These are phyloP conservation scores for Caranx melampygus DNA, from an alignment of 2,113 vertebrate species.

Conservation along the genomic window DNA sequence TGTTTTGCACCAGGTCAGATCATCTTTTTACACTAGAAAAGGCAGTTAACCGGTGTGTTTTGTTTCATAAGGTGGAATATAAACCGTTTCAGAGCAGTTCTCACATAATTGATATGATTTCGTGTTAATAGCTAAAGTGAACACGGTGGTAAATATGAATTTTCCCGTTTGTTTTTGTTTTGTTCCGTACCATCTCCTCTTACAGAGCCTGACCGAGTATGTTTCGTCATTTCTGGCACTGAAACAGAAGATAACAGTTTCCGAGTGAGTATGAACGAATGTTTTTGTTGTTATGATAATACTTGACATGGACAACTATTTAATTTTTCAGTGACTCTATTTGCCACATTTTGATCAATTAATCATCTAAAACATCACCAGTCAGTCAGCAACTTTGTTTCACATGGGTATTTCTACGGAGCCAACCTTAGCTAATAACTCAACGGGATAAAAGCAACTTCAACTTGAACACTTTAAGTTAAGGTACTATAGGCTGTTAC, in stretches of 20 bases:
- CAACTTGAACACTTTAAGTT: not conserved
- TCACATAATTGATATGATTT: not conserved
- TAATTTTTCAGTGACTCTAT: no score
- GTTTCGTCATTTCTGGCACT: slow-evolving; percentile 92
- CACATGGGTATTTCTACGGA: not conserved
- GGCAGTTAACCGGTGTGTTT: no score
- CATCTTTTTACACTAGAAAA: not conserved
- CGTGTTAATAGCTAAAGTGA: not conserved
- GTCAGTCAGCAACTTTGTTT: not conserved
- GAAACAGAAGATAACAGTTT: slow-evolving; percentile 93
- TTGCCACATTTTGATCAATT: not conserved
- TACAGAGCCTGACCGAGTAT: slow-evolving; percentile 93
- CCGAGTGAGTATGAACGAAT: slow-evolving; percentile 88
- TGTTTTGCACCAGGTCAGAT: slow-evolving; percentile 87
- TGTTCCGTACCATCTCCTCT: not conserved
- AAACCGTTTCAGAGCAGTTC: not conserved
- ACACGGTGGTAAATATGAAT: not conserved
- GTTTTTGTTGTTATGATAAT: not conserved
- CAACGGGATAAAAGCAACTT: not conserved
- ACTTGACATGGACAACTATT: not conserved
- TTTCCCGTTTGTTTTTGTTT: slow-evolving; percentile 15
- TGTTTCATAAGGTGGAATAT: not conserved
- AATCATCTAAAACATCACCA: not conserved
- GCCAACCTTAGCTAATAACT: not conserved
- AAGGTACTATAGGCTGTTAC: not conserved